phyloP scores from a whole-genome alignment of 2,113 vertebrate species.

The Aramus guarauna region DNA sequence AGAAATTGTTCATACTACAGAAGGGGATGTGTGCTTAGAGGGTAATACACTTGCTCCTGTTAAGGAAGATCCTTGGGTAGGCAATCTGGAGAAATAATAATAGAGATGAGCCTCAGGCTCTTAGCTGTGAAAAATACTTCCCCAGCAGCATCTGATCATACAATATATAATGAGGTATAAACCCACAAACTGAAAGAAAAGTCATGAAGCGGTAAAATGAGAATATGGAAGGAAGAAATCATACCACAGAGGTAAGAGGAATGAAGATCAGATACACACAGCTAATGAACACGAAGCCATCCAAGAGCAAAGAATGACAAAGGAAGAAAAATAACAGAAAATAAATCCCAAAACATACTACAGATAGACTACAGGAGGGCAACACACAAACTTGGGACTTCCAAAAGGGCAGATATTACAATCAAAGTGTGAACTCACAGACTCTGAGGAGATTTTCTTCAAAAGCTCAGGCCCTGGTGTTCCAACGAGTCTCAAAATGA shows the following conservation, averaged over 20 bases:
- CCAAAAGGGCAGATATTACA: slow-evolving; percentile 71
- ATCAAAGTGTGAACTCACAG: slow-evolving; percentile 90
- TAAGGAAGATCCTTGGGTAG: not conserved
- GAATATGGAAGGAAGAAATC: not conserved
- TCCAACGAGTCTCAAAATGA: slow-evolving; percentile 96
- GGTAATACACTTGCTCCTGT: not conserved
- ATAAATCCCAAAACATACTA: slow-evolving; percentile 18
- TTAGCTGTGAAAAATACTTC: not conserved
- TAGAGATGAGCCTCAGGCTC: not conserved
- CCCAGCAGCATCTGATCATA: not conserved
- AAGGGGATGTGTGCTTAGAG: not conserved
- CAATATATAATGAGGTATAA: not conserved
- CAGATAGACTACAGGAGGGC: slow-evolving; percentile 39
- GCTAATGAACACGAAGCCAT: not conserved
- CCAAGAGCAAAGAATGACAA: slow-evolving; percentile 18
- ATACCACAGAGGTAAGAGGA: slow-evolving; percentile 2
- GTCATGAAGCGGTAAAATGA: slow-evolving; percentile 4
- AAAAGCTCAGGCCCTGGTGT: slow-evolving; percentile 93
- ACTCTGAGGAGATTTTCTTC: slow-evolving; percentile 98
- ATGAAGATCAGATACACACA: not conserved
- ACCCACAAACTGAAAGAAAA: slow-evolving; percentile 9
- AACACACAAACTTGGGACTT: slow-evolving; percentile 50
- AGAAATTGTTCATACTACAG: not conserved
- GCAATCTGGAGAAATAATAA: not conserved
- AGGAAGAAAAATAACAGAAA: not conserved